Base-by-base conservation (phyloP, 2,113 vertebrate genomes). In the Peromyscus californicus region DNA sequence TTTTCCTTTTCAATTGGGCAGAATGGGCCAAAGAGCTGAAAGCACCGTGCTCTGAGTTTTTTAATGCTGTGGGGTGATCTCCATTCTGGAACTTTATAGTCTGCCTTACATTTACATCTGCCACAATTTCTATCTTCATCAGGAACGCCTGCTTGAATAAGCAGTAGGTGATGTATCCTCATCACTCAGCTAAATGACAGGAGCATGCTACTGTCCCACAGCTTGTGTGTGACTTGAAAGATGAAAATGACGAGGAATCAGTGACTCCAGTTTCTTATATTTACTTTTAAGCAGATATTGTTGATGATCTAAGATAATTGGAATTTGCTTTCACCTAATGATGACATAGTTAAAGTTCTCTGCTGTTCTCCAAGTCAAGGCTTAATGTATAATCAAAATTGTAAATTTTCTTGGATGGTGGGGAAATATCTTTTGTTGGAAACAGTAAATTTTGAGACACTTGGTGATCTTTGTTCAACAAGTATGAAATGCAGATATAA, bases 1-100 rank as follows among this genome's bases (percentile, higher is more conserved):
- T 98, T 97, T 95, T 97, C 91, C 72, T 33, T 97, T 95, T 97
- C 92, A 95, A 90, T 96, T 96, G 93, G 89, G 79, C 75, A 96
- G 94, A 97, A 97, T 93, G 90, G 93, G 80, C 84, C 79, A 96
- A 97, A 94, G 93, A 97, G 59, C 87, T 75, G 91, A 96, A 54
- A 96, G 75, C 39, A 42, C 59, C 65, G 61, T 4, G 45, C 61
- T 96, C 78, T 89, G 96, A n/a, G 75, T 89, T 97, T 96, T 96
- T 91, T 88, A 97, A 95, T 97, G 97, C 93, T 5, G 4, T 91
- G 3, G 0, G 70, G 36, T 95, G 96, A 94, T 85, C 95, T 79
- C 94, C 42, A 94, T 39, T 70, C 69, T 39, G 67, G 93, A 97
- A 76, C 82, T 85, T 91, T 17, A 42, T 39, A 89, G 69, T 84